Base-by-base conservation (phyloP, 2,113 vertebrate species). In the Pachypanchax playfairii region DNA sequence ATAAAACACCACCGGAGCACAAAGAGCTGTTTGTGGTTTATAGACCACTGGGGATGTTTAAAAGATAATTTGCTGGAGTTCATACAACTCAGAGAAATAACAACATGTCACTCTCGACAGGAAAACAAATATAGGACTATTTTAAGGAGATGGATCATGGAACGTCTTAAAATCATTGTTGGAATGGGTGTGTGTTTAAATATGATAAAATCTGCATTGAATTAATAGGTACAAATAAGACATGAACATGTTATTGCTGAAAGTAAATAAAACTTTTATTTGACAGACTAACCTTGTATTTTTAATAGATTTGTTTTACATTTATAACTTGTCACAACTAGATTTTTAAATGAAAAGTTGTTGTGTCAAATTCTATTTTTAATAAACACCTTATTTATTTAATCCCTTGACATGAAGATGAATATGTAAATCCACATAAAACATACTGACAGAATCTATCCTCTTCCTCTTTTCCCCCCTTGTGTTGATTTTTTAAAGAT, bases 61-160 rank as follows among this genome's bases (percentile, higher is more conserved):
- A 88, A 87, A 77, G 75, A 69, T 69, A 82, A 84, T 86, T 89
- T 83, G 70, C 80, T 77, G 83, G 90, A 88, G 88, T 87, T 73
- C 85, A 22, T 81, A 79, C 86, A 87, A 86, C 75, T 82, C 65
- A 88, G 63, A 88, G 73, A 90, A 88, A 87, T 75, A 81, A 77
- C 65, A 86, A 56, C 59, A 81, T 62, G 82, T 85, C 86, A 79
- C 80, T 63, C 73, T 58, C 85, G 84, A 88, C 65, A 63, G 75
- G 64, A 80, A 84, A 77, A 87, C n/a, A n/a, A n/a, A n/a, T 82
- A 81, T 73, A 36, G 2, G 75, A 79, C 42, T 76, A 26, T 67
- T 79, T 66, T 49, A 61, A 54, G 63, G 57, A 67, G 59, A 53
- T 84, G 52, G 54, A 80, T 77, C 60, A 63, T n/a, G 13, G 60